These are phyloP conservation scores for Nematolebias whitei DNA, from an alignment of 2,113 vertebrate genomes.

Conservation along the genomic window DNA sequence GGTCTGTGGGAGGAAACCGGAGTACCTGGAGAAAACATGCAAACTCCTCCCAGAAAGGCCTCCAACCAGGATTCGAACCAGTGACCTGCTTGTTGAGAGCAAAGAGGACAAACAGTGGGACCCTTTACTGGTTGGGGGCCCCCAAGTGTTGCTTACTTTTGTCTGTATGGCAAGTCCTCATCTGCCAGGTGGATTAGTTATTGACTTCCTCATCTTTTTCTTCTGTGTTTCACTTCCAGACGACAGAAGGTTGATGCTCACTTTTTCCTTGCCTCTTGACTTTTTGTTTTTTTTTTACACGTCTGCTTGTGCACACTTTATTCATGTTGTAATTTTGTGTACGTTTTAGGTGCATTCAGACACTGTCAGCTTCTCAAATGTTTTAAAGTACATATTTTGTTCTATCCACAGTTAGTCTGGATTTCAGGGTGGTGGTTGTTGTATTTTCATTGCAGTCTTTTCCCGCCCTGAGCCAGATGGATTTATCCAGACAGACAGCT, in stretches of 20 bases:
- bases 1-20: no score
- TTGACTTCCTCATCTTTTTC: constrained; percentile 63
- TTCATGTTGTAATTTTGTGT: constrained; percentile 18
- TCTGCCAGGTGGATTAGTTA: constrained; percentile 64
- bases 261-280: no score
- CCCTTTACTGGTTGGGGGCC: no score
- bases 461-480: constrained; percentile 51
- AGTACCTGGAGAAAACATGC: no score
- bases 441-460: constrained; percentile 31
- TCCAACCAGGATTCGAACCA: no score
- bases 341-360: constrained; percentile 22
- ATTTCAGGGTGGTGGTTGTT: constrained; percentile 15
- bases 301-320: background rate
- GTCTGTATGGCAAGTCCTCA: no score
- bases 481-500: constrained; percentile 70
- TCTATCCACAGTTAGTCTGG: constrained; percentile 27
- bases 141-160: no score
- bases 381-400: no score
- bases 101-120: no score
- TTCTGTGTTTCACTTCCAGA: constrained; percentile 50
- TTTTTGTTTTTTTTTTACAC: background rate
- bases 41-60: no score
- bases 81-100: no score
- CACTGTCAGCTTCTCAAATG: background rate
- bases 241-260: constrained; percentile 25